Evolutionary conservation across 2,797 vertebrate species (phyloP).

Genomic region (Lindbergichthys nudifrons): DNA sequence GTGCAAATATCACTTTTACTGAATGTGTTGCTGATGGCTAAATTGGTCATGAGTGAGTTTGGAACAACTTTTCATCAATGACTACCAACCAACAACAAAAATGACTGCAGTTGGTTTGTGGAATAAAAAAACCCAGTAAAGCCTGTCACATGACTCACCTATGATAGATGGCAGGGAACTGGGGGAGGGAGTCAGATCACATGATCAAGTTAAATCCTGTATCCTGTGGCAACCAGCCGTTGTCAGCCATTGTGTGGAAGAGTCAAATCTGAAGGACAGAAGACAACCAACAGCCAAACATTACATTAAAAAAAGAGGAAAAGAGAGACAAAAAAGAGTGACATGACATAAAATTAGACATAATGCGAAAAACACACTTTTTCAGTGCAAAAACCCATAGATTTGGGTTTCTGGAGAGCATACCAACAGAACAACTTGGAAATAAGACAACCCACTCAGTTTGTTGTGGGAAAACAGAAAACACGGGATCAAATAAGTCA

Average conservation of each 20-base stretch:
- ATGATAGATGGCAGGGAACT: constrained; percentile 66
- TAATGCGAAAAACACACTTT: too few species aligned
- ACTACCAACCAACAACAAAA: constrained; percentile 2
- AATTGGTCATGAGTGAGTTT: constrained; percentile 48
- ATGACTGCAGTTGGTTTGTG: constrained; percentile 7
- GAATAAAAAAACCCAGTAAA: background rate
- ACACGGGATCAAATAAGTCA: too few species aligned
- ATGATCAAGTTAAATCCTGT: constrained; percentile 73
- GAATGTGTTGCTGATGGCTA: constrained; percentile 59
- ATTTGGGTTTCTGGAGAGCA: too few species aligned
- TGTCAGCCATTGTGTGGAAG: constrained; percentile 69
- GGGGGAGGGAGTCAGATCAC: constrained; percentile 73
- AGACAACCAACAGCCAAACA: constrained; percentile 27
- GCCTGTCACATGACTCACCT: constrained; percentile 69
- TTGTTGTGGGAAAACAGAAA: too few species aligned
- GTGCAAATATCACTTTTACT: constrained; percentile 52
- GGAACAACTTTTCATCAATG: constrained; percentile 57
- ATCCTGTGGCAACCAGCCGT: constrained; percentile 59
- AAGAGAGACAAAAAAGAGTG: background rate
- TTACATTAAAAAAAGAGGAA: constrained; percentile 7
- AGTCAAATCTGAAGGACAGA: constrained; percentile 66
- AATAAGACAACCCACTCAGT: too few species aligned
- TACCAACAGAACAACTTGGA: too few species aligned
- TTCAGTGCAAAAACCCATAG: too few species aligned
- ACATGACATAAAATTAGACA: background rate